Percentiles rank a stretch among this genome's conserved stretches.
Conservation (phyloP, 2,888 invertebrate genomes). For the Busseola fusca region DNA sequence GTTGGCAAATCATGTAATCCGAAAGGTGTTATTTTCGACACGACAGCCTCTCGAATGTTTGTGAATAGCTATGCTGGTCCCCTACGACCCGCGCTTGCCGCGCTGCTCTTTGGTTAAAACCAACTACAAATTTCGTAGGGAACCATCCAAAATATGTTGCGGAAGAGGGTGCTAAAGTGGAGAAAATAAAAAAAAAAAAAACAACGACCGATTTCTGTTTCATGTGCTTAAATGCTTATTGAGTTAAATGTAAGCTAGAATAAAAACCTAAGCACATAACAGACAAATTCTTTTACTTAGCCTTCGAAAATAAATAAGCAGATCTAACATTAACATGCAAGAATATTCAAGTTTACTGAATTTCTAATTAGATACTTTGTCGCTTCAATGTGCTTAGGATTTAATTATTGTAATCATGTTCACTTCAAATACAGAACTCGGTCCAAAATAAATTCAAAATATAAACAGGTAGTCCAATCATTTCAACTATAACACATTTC, state of each 20-base stretch:
- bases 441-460: constrained; percentile 41
- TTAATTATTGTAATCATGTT: constrained; percentile 30
- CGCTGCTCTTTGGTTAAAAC: not conserved
- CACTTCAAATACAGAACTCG: constrained; percentile 53
- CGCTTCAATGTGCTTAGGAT: constrained; percentile 42
- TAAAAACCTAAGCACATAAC: constrained; percentile 41
- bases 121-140: constrained; percentile 25
- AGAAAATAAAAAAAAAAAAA: constrained; percentile 20
- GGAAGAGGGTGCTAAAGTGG: constrained; percentile 34
- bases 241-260: constrained; percentile 52
- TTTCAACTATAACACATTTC: constrained; percentile 52
- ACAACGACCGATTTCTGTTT: constrained; percentile 57
- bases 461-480: constrained; percentile 45
- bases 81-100: not conserved
- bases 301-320: constrained; percentile 34
- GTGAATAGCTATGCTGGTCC: constrained; percentile 1
- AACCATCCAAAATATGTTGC: constrained; percentile 19
- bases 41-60: constrained; percentile 1
- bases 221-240: constrained; percentile 41
- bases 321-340: constrained; percentile 45
- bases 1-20: not conserved
- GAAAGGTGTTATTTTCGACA: not conserved
- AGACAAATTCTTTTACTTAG: constrained; percentile 6
- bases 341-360: constrained; percentile 9
- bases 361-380: constrained; percentile 13